Base-by-base conservation (phyloP, 2,113 vertebrate genomes). In the Hippocampus abdominalis region DNA sequence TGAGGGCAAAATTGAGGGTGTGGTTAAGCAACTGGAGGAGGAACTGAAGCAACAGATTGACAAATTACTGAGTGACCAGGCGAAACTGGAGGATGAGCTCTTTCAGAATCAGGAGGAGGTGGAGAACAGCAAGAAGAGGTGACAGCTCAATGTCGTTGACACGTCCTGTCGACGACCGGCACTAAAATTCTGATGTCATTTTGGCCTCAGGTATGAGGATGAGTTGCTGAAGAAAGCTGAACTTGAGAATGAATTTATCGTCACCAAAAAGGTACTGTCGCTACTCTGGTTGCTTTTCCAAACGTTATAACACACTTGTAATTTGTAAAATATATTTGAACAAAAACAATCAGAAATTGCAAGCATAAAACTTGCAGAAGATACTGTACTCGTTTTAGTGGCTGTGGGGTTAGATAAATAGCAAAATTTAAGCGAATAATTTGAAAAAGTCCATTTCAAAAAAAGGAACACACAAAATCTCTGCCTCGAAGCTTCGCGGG, bases 161-260 rank as follows among this genome's bases (percentile, higher is more conserved):
- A 18, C 3, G 15, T 20, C 21, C 13, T 29, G 23, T 65, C 63
- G 66, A 32, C 27, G 8, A 39, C 8, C 7, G 16, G 1, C n/a
- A 11, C 60, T 5, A 27, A 2, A 0, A 27, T 36, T 64, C 23
- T 20, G 21, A 16, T 73, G 59, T 57, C 39, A 4, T 65, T 2
- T 20, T 66, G 27, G 16, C 76, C 74, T 75, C 79, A 94, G 92
- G n/a, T 93, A 85, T 48, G 87, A 93, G 66, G 84, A 91, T 1
- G 87, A 91, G 76, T 0, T 91, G 8, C 18, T 42, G 0, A 84
- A 78, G 59, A 89, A 88, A 69, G 54, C 65, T 21, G 85, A 92
- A 0, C 13, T 90, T 70, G 93, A 94, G 75, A 92, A 87, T 27
- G 88, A 92, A 0, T 94, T 92, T 78, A 27, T 94, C 1, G 1